A percentile compares a stretch with the other conserved stretches of the same genome.
Conservation (phyloP, 2,888 invertebrate genomes). For the Octonoba sinensis region DNA sequence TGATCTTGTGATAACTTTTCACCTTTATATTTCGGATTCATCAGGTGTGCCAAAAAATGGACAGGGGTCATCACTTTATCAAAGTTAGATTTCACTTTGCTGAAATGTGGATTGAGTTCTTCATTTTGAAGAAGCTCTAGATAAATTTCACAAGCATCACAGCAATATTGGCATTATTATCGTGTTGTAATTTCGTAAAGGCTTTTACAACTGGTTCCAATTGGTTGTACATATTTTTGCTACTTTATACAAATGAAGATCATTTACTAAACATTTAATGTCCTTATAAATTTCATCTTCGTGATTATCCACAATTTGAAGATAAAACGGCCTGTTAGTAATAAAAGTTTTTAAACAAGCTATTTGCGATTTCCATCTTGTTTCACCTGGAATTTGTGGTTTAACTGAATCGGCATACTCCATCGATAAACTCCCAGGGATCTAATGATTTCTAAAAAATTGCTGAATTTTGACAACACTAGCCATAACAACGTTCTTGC, state of each 20-base stretch:
- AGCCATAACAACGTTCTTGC: slow-evolving; percentile 8
- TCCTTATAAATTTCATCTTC: too few species aligned
- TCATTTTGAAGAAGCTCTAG: slow-evolving; percentile 14
- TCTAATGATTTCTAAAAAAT: too few species aligned
- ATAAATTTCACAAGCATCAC: slow-evolving; percentile 4
- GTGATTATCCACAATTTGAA: slow-evolving; percentile 16
- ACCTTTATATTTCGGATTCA: too few species aligned
- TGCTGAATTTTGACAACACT: slow-evolving; percentile 6
- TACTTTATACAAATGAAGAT: slow-evolving; percentile 11
- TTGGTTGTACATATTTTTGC: slow-evolving; percentile 10
- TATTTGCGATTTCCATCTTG: slow-evolving; percentile 14
- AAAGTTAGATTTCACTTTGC: slow-evolving; percentile 10
- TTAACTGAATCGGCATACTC: too few species aligned
- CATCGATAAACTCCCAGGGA: too few species aligned
- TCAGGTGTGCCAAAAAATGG: slow-evolving; percentile 11
- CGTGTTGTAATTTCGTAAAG: slow-evolving; percentile 4
- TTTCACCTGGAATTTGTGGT: slow-evolving; percentile 13
- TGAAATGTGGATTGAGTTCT: slow-evolving; percentile 15
- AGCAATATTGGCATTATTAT: slow-evolving; percentile 11
- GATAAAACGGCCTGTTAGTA: slow-evolving; percentile 19
- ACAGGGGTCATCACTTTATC: slow-evolving; percentile 7
- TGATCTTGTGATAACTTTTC: too few species aligned
- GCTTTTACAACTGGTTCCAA: slow-evolving; percentile 12
- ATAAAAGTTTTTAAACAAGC: slow-evolving; percentile 14
- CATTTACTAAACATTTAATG: slow-evolving; percentile 5